These are phyloP conservation scores for Vicugna pacos DNA, from an alignment of 2,113 vertebrate genomes.

Conservation along the genomic window DNA sequence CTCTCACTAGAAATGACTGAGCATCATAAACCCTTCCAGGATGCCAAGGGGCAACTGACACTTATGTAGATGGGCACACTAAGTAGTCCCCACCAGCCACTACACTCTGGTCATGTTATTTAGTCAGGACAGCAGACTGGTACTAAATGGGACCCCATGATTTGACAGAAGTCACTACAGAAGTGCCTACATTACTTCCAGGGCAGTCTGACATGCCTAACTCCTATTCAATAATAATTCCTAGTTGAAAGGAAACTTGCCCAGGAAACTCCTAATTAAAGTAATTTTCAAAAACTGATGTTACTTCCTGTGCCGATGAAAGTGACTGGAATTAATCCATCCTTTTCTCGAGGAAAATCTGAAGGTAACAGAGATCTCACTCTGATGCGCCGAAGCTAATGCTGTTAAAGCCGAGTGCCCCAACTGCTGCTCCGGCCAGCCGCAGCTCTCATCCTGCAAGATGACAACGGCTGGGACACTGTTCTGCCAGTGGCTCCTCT, in stretches of 20 bases:
- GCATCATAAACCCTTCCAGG: not conserved
- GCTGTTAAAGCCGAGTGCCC: not conserved
- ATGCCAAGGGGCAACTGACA: not conserved
- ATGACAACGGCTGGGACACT: not conserved
- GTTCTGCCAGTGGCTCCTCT: not conserved
- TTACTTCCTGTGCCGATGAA: not conserved
- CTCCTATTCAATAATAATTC: not conserved
- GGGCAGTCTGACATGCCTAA: not conserved
- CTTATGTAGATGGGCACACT: not conserved
- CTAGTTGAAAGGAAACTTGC: not conserved
- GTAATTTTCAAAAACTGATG: constrained; percentile 1
- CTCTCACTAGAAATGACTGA: not conserved
- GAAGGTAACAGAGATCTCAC: not conserved
- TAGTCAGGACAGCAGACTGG: not conserved
- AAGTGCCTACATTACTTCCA: not conserved
- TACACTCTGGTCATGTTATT: not conserved
- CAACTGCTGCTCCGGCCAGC: not conserved
- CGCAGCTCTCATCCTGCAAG: not conserved
- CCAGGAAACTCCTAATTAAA: not conserved
- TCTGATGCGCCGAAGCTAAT: not conserved
- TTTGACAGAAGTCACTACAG: not conserved
- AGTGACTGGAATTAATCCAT: not conserved
- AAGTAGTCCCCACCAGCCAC: not conserved
- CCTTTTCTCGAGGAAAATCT: not conserved
- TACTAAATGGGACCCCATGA: not conserved